A percentile compares a stretch with the other conserved stretches of the same genome.
Conservation (phyloP, 2,797 vertebrate species). For the Astyanax mexicanus region DNA sequence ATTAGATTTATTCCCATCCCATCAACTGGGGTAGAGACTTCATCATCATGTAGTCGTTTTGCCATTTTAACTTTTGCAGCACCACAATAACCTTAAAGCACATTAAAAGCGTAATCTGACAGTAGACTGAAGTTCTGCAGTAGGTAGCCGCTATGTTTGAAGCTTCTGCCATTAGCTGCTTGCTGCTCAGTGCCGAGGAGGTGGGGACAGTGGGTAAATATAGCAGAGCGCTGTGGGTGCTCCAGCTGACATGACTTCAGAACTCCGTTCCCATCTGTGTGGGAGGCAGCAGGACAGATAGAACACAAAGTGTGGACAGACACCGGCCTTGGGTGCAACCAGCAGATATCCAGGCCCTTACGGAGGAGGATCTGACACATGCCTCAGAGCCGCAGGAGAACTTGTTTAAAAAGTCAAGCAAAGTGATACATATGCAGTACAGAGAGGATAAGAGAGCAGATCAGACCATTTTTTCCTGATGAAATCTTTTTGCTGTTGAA, state of each 20-base stretch:
- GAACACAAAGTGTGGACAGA: constrained; percentile 23
- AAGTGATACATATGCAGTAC: not conserved
- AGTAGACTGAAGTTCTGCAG: not conserved
- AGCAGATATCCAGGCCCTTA: constrained; percentile 32
- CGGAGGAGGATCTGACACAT: constrained; percentile 40
- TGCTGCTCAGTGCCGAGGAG: constrained; percentile 26
- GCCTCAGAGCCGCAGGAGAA: not conserved
- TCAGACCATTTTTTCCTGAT: not conserved
- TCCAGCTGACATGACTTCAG: constrained; percentile 40
- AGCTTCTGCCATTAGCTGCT: constrained; percentile 10
- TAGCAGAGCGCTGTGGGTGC: constrained; percentile 40
- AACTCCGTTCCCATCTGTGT: constrained; percentile 38
- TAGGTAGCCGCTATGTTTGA: not conserved
- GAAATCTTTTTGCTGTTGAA: not conserved
- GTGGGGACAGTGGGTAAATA: constrained; percentile 38
- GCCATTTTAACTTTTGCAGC: too few species aligned
- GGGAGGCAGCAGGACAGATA: constrained; percentile 23
- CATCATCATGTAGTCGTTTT: too few species aligned
- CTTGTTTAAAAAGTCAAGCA: constrained; percentile 5
- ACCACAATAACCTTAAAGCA: too few species aligned
- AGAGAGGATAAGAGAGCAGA: not conserved
- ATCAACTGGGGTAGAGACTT: too few species aligned
- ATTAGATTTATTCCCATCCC: too few species aligned
- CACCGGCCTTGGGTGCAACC: constrained; percentile 20
- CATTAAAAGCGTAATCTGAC: not conserved